Conservation (phyloP, 2,888 invertebrate species). For the Brachypalpus laphriformis region DNA sequence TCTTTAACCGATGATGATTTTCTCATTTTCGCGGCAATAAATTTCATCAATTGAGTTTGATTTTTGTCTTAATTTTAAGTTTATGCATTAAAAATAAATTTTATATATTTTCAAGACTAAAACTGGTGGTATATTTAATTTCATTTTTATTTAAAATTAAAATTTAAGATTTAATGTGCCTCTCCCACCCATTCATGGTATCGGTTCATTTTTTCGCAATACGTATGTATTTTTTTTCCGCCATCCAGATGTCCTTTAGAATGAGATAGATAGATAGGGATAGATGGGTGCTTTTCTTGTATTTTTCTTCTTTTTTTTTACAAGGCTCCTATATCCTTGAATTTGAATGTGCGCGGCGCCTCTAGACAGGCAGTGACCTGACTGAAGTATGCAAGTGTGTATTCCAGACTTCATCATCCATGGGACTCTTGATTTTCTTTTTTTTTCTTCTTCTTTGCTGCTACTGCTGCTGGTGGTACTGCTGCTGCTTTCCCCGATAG, state of each 20-base stretch:
- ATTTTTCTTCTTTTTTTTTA: conserved; percentile 46
- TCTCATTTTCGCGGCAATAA: conserved; percentile 33
- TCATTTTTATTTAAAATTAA: neutral
- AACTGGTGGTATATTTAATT: neutral
- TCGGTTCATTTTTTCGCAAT: conserved; percentile 20
- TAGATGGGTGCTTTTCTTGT: conserved; percentile 48
- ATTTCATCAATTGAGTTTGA: conserved; percentile 10
- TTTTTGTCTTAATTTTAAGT: conserved; percentile 9
- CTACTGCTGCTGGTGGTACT: conserved; percentile 32
- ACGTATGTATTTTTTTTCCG: conserved; percentile 6
- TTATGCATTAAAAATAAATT: neutral
- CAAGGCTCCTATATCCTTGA: conserved; percentile 74
- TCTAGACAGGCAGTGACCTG: conserved; percentile 74
- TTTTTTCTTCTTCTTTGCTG: conserved; percentile 17
- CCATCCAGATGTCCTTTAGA: conserved; percentile 61
- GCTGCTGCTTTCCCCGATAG: conserved; percentile 66
- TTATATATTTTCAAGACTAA: neutral
- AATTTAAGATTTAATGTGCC: neutral
- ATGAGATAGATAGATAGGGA: conserved; percentile 48
- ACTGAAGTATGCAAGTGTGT: conserved; percentile 74
- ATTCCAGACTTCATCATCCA: conserved; percentile 74
- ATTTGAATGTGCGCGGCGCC: conserved; percentile 74
- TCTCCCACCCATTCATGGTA: neutral
- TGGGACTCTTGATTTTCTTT: conserved; percentile 71
- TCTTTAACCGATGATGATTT: neutral